Base-by-base conservation (phyloP, 2,797 vertebrate species). In the Pelobates cultripes region DNA sequence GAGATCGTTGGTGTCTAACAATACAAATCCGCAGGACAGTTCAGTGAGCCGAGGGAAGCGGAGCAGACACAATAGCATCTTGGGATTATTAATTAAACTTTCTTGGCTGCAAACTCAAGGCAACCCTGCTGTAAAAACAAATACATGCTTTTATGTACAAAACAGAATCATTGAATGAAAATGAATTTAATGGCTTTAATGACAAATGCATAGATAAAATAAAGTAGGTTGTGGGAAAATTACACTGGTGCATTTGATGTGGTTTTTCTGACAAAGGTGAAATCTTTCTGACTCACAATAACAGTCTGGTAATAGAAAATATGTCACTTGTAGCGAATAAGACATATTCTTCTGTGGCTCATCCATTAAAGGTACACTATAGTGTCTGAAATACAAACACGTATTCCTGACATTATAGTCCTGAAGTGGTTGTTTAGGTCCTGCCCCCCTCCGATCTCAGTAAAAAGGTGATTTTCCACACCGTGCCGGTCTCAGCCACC, bases 21-120 rank as follows among this genome's bases (percentile, higher is more conserved):
- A 15, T 68, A 13, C 12, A 68, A 28, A 43, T 10, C 3, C 12
- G 7, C 66, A 13, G 9, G 66, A 14, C n/a, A 10, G 3, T 42
- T 43, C 10, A 10, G 43, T 42, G 66, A 43, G 66, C 41, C 40
- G 13, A 14, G 41, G 42, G 61, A 17, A 64, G n/a, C 10, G 28
- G 66, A 68, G 40, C 14, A 43, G 66, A 43, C 66, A 68, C 66
- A 64, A 40, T 40, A 64, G 7, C 61, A 6, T 40, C 7, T 64
- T 40, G 61, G 61, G 61, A n/a, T 64, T 64, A 64, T 64, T 64
- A 64, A 64, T 12, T 9, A 68, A 68, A 68, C 66, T 8, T 14
- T 40, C 61, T 44, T 70, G 14, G 7, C 15, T 70, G 43, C 43
- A 70, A 15, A n/a, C 15, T 45, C 68, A 70, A n/a, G 13, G 43